Evolutionary conservation across 2,888 invertebrate genomes (phyloP).

Genomic region (Tryphoninae sp.): DNA sequence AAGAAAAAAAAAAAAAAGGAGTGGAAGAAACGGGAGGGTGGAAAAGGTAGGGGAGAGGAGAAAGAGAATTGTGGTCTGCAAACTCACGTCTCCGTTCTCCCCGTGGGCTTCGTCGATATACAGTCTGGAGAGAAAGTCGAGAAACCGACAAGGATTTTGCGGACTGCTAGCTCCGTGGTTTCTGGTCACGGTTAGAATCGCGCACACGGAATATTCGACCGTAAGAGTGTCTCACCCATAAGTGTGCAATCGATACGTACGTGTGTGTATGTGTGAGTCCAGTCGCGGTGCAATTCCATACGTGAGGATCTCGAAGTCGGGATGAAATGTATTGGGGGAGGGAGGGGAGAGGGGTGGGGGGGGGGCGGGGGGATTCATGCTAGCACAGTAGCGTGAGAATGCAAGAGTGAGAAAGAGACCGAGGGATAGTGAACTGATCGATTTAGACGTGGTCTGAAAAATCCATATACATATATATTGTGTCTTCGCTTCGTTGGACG

Average conservation of each 20-base stretch:
- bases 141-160: conserved; percentile 54
- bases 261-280: conserved; percentile 1
- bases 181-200: conserved; percentile 29
- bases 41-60: neutral
- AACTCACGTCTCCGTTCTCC: conserved; percentile 35
- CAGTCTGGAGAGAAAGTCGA: conserved; percentile 23
- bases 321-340: neutral
- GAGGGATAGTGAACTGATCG: conserved; percentile 43
- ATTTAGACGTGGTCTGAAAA: conserved; percentile 27
- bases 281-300: neutral
- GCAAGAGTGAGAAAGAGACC: neutral
- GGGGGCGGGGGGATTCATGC: neutral
- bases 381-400: neutral
- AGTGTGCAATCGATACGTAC: neutral
- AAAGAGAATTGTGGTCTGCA: conserved; percentile 41
- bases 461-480: neutral
- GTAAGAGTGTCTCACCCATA: neutral
- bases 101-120: conserved; percentile 3
- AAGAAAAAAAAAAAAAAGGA: conserved; percentile 32
- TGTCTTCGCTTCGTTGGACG: neutral
- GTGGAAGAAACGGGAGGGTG: conserved; percentile 4
- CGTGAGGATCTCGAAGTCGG: conserved; percentile 41
- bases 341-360: too few relatives aligned
- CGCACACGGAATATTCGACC: conserved; percentile 6
- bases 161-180: conserved; percentile 50